Conservation (phyloP, 2,797 vertebrate genomes). For the Esox masquinongy region DNA sequence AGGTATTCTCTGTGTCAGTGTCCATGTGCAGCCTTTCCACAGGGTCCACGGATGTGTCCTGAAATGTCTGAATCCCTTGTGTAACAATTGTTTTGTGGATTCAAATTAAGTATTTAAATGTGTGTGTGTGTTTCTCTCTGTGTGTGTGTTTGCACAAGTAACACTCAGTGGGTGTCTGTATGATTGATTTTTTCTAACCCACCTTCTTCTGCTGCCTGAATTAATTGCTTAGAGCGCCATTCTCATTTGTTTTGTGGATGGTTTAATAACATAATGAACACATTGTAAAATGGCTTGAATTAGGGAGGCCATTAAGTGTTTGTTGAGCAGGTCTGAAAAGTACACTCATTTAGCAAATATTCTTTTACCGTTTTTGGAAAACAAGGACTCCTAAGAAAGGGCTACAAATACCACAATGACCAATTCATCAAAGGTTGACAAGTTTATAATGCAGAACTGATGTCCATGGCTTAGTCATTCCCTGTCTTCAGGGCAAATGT, state of each 20-base stretch:
- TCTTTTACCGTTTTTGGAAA: conserved; percentile 19
- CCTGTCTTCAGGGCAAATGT: not conserved
- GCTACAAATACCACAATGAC: not conserved
- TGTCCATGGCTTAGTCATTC: not conserved
- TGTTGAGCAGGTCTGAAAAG: conserved; percentile 40
- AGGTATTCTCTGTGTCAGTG: not conserved
- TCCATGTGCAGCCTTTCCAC: no score
- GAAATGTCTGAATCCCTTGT: no score
- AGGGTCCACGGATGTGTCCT: no score
- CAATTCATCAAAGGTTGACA: not conserved
- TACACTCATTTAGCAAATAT: conserved; percentile 27
- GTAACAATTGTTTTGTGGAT: conserved; percentile 3
- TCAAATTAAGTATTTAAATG: conserved; percentile 14
- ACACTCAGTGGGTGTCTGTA: conserved; percentile 41
- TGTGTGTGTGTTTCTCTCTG: conserved; percentile 55
- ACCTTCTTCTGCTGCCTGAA: conserved; percentile 51
- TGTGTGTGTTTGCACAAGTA: conserved; percentile 27
- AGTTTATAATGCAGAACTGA: not conserved
- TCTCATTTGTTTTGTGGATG: conserved; percentile 47
- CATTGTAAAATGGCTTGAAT: conserved; percentile 32
- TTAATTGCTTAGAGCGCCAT: conserved; percentile 52
- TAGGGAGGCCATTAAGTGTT: conserved; percentile 52
- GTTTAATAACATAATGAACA: conserved; percentile 31
- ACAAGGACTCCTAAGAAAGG: not conserved
- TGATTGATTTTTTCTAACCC: conserved; percentile 58